Base-by-base conservation (phyloP, 2,797 vertebrate species). In the Huso huso region DNA sequence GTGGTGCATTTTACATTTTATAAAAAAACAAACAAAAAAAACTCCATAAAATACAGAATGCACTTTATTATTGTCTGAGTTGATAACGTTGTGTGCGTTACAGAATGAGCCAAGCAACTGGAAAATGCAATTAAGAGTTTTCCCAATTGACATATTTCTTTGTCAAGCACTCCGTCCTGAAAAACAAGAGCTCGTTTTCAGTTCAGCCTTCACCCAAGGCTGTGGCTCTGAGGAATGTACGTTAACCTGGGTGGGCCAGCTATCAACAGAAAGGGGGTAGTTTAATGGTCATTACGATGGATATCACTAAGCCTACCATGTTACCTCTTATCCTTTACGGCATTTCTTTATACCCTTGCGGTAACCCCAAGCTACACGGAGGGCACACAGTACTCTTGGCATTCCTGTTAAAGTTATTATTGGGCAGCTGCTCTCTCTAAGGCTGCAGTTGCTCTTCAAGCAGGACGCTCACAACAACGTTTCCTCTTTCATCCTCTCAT, bases 211-310 rank as follows among this genome's bases (percentile, higher is more conserved):
- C 82, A 87, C 85, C 86, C 77, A 70, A 67, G 73, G 81, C 80
- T 76, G 59, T 83, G 78, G 77, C 78, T 76, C 66, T 74, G 83
- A 78, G 80, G 84, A 84, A 85, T 76, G 78, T 76, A 72, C 6
- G 72, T 67, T 73, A 77, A 62, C 72, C 81, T 87, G 88, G 89
- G 89, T 88, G 87, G 88, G 86, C 87, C 86, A 59, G 13, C 53
- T 7, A 12, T 59, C 49, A 37, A 37, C 37, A 37, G 37, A 37
- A 37, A 37, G 37, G 37, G 61, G 15, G 37, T n/a, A 48, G 13
- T 13, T 8, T 13, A 53, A 61, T 48, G 48, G 49, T 61, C 18
- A 68, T 63, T 53, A 51, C 13, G 50, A 51, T 62, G 9, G 48
- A 68, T 53, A 9, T 13, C 37, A 12, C 52, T 51, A 62, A 53